Percentiles rank a stretch among this genome's conserved stretches.
These are phyloP conservation scores for Hoplostethus atlanticus DNA, from an alignment of 2,797 vertebrate genomes.

Conservation along the genomic window DNA sequence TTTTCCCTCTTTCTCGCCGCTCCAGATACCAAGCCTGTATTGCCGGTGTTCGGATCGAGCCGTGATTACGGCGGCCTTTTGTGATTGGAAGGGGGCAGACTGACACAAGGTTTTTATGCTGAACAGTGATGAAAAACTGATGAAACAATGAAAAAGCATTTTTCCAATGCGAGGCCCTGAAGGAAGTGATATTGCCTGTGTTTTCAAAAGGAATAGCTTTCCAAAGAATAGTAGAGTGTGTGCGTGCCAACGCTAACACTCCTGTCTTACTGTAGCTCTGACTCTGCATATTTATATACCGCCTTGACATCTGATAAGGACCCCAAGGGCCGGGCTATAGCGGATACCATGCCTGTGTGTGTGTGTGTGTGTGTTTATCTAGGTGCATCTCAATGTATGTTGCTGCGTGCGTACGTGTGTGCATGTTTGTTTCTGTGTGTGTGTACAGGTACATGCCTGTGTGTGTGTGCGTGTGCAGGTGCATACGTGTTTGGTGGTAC, in stretches of 20 bases:
- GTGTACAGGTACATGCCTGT: not conserved
- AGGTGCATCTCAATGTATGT: no score
- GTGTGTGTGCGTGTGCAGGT: not conserved
- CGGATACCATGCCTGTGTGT: not conserved
- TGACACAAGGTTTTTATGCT: slow-evolving; percentile 10
- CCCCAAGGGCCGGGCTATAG: not conserved
- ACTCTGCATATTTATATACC: slow-evolving; percentile 30
- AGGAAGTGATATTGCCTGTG: slow-evolving; percentile 17
- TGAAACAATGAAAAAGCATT: slow-evolving; percentile 41
- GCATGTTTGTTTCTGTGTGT: not conserved
- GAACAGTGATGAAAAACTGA: slow-evolving; percentile 45
- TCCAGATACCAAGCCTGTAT: slow-evolving; percentile 16
- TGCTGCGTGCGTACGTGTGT: not conserved
- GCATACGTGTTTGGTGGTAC: no score
- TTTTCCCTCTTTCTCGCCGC: not conserved
- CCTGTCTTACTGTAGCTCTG: slow-evolving; percentile 24
- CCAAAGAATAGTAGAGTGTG: slow-evolving; percentile 11
- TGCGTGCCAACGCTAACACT: slow-evolving; percentile 1
- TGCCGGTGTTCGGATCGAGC: slow-evolving; percentile 27
- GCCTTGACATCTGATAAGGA: slow-evolving; percentile 13
- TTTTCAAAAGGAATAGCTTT: slow-evolving; percentile 41
- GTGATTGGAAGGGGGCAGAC: slow-evolving; percentile 32
- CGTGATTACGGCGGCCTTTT: slow-evolving; percentile 27
- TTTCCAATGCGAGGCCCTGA: slow-evolving; percentile 22
- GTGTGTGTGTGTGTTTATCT: not conserved